A percentile compares a stretch with the other conserved stretches of the same genome.
Evolutionary conservation across 2,888 invertebrate species (phyloP).

Genomic region (Folsomia manolachei): DNA sequence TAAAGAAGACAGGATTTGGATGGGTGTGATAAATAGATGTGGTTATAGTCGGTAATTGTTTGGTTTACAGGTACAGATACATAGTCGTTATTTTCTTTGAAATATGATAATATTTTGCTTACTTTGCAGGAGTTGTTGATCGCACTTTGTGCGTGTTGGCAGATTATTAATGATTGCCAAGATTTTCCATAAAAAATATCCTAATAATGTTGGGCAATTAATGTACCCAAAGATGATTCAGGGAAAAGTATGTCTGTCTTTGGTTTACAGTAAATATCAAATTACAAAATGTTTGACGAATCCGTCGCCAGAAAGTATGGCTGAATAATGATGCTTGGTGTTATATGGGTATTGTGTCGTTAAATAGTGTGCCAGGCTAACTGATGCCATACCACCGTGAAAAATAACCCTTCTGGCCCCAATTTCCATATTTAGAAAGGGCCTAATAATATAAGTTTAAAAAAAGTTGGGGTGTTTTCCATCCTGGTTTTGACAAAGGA

Average conservation of each 20-base stretch:
- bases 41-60: too few relatives aligned
- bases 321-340: too few relatives aligned
- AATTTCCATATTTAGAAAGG: background rate
- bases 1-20: background rate
- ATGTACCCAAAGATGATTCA: too few relatives aligned
- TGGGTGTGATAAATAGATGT: background rate
- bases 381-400: background rate
- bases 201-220: too few relatives aligned
- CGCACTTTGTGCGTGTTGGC: too few relatives aligned
- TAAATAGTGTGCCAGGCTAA: background rate
- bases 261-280: background rate
- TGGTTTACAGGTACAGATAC: too few relatives aligned
- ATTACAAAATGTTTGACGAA: background rate
- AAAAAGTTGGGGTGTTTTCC: background rate
- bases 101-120: too few relatives aligned
- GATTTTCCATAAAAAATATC: too few relatives aligned
- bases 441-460: background rate
- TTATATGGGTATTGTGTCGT: background rate
- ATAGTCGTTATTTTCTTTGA: background rate
- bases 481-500: background rate
- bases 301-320: background rate
- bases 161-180: too few relatives aligned
- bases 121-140: too few relatives aligned
- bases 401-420: background rate
- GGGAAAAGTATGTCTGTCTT: too few relatives aligned